Evolutionary conservation across 2,888 invertebrate genomes (phyloP), one percentile per base, ranked within the genome.

Genomic region (Linhomoeus sp.): DNA sequence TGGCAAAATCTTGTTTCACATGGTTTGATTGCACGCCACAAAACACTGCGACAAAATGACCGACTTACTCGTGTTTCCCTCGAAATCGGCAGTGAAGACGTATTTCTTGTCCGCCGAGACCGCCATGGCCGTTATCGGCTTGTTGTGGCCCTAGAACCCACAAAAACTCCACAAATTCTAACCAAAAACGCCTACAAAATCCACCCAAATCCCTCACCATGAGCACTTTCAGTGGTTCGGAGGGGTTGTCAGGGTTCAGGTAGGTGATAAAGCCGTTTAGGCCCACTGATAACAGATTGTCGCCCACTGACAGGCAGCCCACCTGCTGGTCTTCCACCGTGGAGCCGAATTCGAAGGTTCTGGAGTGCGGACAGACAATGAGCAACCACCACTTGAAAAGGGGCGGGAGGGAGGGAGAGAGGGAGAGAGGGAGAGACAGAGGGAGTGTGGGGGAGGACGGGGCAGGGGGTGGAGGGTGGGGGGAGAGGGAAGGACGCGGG

Each of bases 211-310:
- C 29, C 5, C 5, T 29, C 12, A 29, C 29, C 29, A 12, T 29
- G 29, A 29, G 29, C 29, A 29, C 29, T 29, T 86, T 88, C 50
- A 90, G 64, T 0, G 88, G 87, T 60, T 77, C 79, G 43, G 75
- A 70, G 0, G 90, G 83, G 69, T 83, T 79, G 54, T 81, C 78
- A 9, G 80, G 73, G 66, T 94, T 86, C 57, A 94, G 70, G 68
- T 88, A 94, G 69, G 80, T 87, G 62, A 97, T 83, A 61, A 84
- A 84, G 1, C 97, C 97, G 54, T 84, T 83, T n/a, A 94, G 73
- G 0, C 90, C 88, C 2, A 97, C 85, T 0, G 86, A 78, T 1
- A 97, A 68, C 26, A 97, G 70, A 65, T 84, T 75, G 47, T 81
- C 75, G 41, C 81, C 82, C 73, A 87, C 86, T 94, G 97, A 99